These are phyloP conservation scores for Gerris lacustris DNA, from an alignment of 2,888 invertebrate genomes.

Conservation along the genomic window DNA sequence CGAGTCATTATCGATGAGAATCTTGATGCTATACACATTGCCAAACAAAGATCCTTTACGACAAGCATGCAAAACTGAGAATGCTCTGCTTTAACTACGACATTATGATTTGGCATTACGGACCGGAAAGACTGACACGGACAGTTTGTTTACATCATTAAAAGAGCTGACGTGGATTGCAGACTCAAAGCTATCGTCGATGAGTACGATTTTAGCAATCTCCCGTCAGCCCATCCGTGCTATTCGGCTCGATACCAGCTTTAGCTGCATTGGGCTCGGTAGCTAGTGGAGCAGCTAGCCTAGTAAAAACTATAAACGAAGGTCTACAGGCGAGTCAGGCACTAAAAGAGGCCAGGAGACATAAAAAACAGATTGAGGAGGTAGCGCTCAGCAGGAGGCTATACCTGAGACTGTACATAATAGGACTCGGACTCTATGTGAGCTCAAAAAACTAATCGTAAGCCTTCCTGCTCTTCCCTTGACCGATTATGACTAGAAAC, in stretches of 20 bases:
- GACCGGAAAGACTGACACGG: conserved; percentile 17
- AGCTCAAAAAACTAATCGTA: conserved; percentile 16
- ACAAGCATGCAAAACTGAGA: conserved; percentile 13
- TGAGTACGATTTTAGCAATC: conserved; percentile 33
- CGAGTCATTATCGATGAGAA: conserved; percentile 12
- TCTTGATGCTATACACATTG: conserved; percentile 16
- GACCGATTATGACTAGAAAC: conserved; percentile 26
- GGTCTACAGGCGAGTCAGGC: conserved; percentile 27
- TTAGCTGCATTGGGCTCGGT: conserved; percentile 29
- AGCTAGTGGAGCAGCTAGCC: conserved; percentile 27
- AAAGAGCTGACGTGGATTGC: conserved; percentile 11
- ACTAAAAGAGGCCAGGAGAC: conserved; percentile 30
- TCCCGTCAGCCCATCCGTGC: conserved; percentile 18
- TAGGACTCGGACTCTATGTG: conserved; percentile 6
- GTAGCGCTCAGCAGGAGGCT: conserved; percentile 29
- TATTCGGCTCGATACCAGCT: conserved; percentile 28
- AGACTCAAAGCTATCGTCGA: conserved; percentile 2
- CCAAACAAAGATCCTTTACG: conserved; percentile 13
- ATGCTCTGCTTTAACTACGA: conserved; percentile 17
- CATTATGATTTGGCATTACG: conserved; percentile 9
- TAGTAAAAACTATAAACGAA: conserved; percentile 30
- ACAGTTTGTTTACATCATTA: conserved; percentile 15
- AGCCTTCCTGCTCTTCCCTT: conserved; percentile 28
- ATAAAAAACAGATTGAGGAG: conserved; percentile 31
- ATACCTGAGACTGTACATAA: conserved; percentile 27